These are phyloP conservation scores for Epinotia brunnichana DNA, from an alignment of 2,888 invertebrate species.

Conservation along the genomic window DNA sequence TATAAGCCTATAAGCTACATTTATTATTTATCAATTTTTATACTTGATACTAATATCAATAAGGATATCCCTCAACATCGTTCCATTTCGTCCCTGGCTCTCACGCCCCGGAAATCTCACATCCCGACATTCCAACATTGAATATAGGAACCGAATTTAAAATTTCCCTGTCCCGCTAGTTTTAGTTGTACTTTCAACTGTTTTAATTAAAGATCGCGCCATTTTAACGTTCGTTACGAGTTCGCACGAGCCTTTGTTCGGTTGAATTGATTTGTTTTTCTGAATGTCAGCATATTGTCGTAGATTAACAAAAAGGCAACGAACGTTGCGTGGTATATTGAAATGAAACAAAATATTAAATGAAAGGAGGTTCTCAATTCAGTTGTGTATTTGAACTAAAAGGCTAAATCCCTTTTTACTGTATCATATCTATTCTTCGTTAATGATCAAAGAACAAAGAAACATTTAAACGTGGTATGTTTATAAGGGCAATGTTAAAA, in stretches of 20 bases:
- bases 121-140: conserved; percentile 40
- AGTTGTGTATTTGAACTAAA: too few relatives aligned
- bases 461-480: too few relatives aligned
- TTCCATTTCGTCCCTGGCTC: conserved; percentile 19
- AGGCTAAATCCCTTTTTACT: too few relatives aligned
- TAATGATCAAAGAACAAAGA: too few relatives aligned
- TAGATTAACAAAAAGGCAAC: background rate
- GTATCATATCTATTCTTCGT: too few relatives aligned
- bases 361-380: too few relatives aligned
- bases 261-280: conserved; percentile 9
- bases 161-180: conserved; percentile 31
- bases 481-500: too few relatives aligned
- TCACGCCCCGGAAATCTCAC: conserved; percentile 38
- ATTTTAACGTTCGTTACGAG: background rate
- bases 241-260: conserved; percentile 6
- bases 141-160: conserved; percentile 44
- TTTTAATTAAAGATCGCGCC: conserved; percentile 37
- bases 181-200: conserved; percentile 28
- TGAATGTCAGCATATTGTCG: background rate
- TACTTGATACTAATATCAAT: background rate
- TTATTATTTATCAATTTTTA: too few relatives aligned
- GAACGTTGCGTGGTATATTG: background rate
- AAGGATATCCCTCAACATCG: background rate
- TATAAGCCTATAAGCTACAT: too few relatives aligned
- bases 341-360: too few relatives aligned